Conservation (phyloP, 64 coral and sea anemone genomes). For the Platygyra sinensis region DNA sequence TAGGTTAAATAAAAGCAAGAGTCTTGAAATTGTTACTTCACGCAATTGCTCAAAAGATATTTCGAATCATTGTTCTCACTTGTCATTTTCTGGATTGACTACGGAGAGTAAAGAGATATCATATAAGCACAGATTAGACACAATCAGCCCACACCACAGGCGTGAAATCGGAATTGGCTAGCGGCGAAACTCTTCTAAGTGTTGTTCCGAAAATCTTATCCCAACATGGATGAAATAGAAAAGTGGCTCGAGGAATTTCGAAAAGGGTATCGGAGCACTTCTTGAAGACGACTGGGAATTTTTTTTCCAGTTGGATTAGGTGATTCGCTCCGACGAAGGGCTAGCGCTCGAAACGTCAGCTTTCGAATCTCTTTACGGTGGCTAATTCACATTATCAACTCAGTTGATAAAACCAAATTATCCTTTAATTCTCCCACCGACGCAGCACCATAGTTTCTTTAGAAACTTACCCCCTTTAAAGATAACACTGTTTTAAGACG, state of each 20-base stretch:
- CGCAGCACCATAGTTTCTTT: too few relatives aligned
- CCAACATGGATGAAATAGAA: slow-evolving; percentile 27
- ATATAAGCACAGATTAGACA: slow-evolving; percentile 35
- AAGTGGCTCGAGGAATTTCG: slow-evolving; percentile 52
- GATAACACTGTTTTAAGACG: too few relatives aligned
- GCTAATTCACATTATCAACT: too few relatives aligned
- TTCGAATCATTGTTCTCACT: slow-evolving; percentile 36
- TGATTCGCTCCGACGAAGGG: too few relatives aligned
- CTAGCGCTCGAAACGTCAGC: too few relatives aligned
- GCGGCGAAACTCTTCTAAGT: slow-evolving; percentile 31
- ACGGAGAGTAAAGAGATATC: slow-evolving; percentile 54
- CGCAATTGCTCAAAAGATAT: slow-evolving; percentile 41
- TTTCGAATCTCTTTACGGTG: too few relatives aligned
- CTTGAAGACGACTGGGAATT: too few relatives aligned
- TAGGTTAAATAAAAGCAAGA: slow-evolving; percentile 40
- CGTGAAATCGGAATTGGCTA: slow-evolving; percentile 54
- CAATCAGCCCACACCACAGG: slow-evolving; percentile 56
- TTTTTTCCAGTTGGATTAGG: too few relatives aligned
- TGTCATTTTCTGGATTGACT: slow-evolving; percentile 62
- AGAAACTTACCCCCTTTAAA: too few relatives aligned
- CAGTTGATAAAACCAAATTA: too few relatives aligned
- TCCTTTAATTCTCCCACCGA: too few relatives aligned
- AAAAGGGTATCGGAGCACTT: neutral
- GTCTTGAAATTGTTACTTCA: slow-evolving; percentile 29
- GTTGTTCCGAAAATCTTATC: slow-evolving; percentile 48